These are phyloP conservation scores for Phenacoccus solenopsis DNA, from an alignment of 1,140 invertebrate genomes.

Conservation along the genomic window DNA sequence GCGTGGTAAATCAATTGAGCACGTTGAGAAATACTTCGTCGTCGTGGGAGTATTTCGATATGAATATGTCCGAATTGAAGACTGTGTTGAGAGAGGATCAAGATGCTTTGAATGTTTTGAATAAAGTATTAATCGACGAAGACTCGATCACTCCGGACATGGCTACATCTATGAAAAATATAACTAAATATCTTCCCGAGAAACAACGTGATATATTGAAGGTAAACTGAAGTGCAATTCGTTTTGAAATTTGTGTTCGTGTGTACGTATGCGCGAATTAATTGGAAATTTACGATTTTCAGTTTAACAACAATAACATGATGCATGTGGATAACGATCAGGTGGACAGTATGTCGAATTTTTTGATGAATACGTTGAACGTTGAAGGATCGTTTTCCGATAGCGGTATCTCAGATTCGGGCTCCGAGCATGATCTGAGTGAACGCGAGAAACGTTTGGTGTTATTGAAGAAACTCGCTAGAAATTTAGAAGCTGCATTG, in stretches of 20 bases:
- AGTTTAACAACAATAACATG: neutral
- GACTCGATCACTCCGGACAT: conserved; percentile 43
- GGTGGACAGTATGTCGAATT: neutral
- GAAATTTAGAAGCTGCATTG: conserved; percentile 49
- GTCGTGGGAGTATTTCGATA: conserved; percentile 48
- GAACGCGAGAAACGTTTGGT: conserved; percentile 56
- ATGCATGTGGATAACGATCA: neutral
- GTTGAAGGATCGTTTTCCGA: conserved; percentile 48
- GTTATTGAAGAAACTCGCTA: conserved; percentile 48
- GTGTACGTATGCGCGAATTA: neutral
- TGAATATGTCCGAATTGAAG: conserved; percentile 46
- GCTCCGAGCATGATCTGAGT: conserved; percentile 56
- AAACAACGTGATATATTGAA: conserved; percentile 35
- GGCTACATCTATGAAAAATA: conserved; percentile 48
- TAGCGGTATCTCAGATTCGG: conserved; percentile 61
- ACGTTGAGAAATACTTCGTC: conserved; percentile 37
- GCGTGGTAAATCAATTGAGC: conserved; percentile 26
- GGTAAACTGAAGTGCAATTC: neutral
- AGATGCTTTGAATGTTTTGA: conserved; percentile 46
- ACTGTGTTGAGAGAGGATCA: conserved; percentile 47
- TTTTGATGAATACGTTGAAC: conserved; percentile 2
- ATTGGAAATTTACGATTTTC: neutral
- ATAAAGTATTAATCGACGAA: conserved; percentile 42
- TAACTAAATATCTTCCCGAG: conserved; percentile 54
- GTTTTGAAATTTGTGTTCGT: neutral